Conservation (phyloP, 2,113 vertebrate species). For the Clupea harengus region DNA sequence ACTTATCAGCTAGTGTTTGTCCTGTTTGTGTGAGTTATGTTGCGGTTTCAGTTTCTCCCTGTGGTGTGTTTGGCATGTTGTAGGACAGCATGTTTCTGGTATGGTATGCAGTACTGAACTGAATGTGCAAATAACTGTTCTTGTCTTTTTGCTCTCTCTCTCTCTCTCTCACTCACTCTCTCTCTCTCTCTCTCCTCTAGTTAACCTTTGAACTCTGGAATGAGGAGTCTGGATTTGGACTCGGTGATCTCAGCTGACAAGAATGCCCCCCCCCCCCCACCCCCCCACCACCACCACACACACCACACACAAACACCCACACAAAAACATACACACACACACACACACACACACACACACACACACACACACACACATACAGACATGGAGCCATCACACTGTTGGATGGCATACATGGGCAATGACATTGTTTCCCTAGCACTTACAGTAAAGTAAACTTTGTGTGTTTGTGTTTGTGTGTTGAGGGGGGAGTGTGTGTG, state of each 20-base stretch:
- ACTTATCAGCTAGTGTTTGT: neutral
- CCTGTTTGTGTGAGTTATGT: neutral
- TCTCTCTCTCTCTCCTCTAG: neutral
- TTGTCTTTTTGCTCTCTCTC: neutral
- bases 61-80: neutral
- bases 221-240: neutral
- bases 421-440: too few relatives aligned
- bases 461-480: constrained; percentile 40
- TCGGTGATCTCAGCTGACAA: neutral
- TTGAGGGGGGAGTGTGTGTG: neutral
- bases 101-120: neutral
- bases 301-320: neutral
- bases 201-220: neutral
- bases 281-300: neutral
- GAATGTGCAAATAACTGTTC: neutral
- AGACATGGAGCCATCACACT: too few relatives aligned
- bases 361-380: neutral
- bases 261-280: neutral
- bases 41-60: neutral
- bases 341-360: constrained; percentile 1
- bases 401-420: too few relatives aligned
- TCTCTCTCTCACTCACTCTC: neutral
- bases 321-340: neutral
- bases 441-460: neutral
- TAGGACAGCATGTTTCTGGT: neutral